These are phyloP conservation scores for Hyposoter dolosus DNA, from an alignment of 2,888 invertebrate genomes.

Conservation along the genomic window DNA sequence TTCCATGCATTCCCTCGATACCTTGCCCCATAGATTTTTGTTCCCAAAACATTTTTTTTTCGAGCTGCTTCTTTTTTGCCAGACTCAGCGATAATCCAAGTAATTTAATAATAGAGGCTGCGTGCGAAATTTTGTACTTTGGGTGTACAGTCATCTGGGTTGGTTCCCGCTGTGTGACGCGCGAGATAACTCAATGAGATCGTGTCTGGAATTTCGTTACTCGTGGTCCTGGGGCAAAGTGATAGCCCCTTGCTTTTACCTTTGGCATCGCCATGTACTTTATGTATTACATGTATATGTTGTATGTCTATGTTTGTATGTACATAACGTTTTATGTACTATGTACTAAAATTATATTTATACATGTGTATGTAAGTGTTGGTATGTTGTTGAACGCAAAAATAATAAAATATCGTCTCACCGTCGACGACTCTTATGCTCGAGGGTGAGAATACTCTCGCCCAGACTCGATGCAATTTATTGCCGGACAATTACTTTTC, in stretches of 20 bases:
- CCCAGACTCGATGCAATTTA: slow-evolving; percentile 63
- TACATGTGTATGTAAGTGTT: slow-evolving; percentile 20
- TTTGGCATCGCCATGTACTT: slow-evolving; percentile 35
- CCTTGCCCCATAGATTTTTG: neutral
- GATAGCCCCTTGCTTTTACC: slow-evolving; percentile 60
- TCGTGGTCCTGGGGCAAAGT: slow-evolving; percentile 56
- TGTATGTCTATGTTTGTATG: neutral
- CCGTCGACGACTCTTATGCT: slow-evolving; percentile 40
- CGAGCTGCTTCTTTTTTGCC: slow-evolving; percentile 4
- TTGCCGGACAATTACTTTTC: slow-evolving; percentile 67
- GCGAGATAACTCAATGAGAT: slow-evolving; percentile 66
- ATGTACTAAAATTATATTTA: neutral
- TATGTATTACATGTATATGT: slow-evolving; percentile 6
- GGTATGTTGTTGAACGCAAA: slow-evolving; percentile 49
- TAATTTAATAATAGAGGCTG: slow-evolving; percentile 64
- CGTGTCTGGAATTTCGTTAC: slow-evolving; percentile 64
- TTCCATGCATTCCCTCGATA: neutral
- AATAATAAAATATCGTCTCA: slow-evolving; percentile 68
- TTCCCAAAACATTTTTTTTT: slow-evolving; percentile 9
- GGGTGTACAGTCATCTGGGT: slow-evolving; percentile 27
- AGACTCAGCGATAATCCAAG: slow-evolving; percentile 41
- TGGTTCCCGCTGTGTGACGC: slow-evolving; percentile 37
- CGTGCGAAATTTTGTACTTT: slow-evolving; percentile 55
- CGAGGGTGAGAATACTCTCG: slow-evolving; percentile 59
- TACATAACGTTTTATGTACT: neutral